Base-by-base conservation (phyloP, 2,797 vertebrate genomes). In the Typhlichthys eigenmanni region DNA sequence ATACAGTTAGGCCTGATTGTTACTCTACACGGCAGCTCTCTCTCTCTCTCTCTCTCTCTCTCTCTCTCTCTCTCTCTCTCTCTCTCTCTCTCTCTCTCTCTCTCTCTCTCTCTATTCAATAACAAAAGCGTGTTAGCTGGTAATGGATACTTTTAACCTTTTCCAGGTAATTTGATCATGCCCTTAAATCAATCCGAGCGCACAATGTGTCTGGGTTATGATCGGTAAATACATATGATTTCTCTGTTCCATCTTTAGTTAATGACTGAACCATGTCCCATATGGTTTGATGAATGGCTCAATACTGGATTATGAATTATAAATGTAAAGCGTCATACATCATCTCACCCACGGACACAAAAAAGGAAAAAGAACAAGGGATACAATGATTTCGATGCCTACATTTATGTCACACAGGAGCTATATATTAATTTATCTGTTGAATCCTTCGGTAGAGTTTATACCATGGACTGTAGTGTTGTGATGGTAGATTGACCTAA, bases 61-160 rank as follows among this genome's bases (percentile, higher is more conserved):
- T 7, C 34, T 34, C 34, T 34, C 34, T 34, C 34, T 7, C 32
- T 64, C 80, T 87, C 66, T 55, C 80, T 69, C 62, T 11, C 69
- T 75, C 70, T 66, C 66, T 67, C 68, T 52, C 34, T 34, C 34
- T 63, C 34, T 5, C 34, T 7, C 34, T 34, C 34, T 34, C 34
- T 34, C 34, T 7, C 71, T 68, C 65, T 63, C 67, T 46, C 71
- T 59, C 55, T 81, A 85, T 84, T 86, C 79, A 80, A 87, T 83
- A 84, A 78, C 74, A 86, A 87, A 88, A 82, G 75, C 83, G 86
- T 80, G 87, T 88, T 82, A 85, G 72, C 24, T 46, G 2, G 80
- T 88, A 90, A 89, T 87, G 72, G 79, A 91, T 87, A 85, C 78
- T 86, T 91, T 87, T 89, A 92, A 91, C 89, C 87, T 92, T 91